Percentiles rank a stretch among this genome's conserved stretches.
Conservation (phyloP, 37 sponge, comb jelly and placozoan genomes). For the Tethya wilhelma region DNA sequence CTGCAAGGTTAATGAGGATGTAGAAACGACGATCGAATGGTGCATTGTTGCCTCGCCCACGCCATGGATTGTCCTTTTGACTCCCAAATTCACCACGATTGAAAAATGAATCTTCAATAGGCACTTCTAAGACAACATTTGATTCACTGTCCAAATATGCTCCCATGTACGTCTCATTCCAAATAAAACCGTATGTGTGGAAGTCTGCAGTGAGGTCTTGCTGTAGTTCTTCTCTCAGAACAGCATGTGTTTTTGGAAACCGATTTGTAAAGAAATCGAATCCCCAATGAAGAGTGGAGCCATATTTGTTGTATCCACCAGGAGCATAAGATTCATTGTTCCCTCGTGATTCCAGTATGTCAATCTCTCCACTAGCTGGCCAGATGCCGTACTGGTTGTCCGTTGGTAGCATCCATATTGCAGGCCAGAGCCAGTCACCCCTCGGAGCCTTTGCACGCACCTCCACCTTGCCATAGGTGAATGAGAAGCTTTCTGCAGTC, state of each 20-base stretch:
- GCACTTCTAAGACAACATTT: slow-evolving; percentile 48
- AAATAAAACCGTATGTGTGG: slow-evolving; percentile 67
- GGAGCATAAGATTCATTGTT: slow-evolving; percentile 63
- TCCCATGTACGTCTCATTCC: slow-evolving; percentile 83
- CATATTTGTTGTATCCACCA: slow-evolving; percentile 65
- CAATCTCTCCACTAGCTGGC: slow-evolving; percentile 85
- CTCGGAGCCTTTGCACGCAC: slow-evolving; percentile 67
- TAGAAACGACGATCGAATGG: slow-evolving; percentile 75
- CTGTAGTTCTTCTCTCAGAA: neutral
- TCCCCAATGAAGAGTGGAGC: slow-evolving; percentile 81
- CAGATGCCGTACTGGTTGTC: slow-evolving; percentile 76
- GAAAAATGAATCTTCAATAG: slow-evolving; percentile 72
- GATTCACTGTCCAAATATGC: slow-evolving; percentile 66
- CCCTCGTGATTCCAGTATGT: slow-evolving; percentile 82
- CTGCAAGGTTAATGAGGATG: slow-evolving; percentile 72
- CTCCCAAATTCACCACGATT: slow-evolving; percentile 40
- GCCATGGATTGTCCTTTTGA: slow-evolving; percentile 71
- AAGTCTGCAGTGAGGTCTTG: slow-evolving; percentile 63
- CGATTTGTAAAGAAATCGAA: slow-evolving; percentile 12
- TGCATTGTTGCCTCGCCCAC: slow-evolving; percentile 47
- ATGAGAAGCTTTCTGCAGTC: slow-evolving; percentile 68
- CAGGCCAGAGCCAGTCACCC: slow-evolving; percentile 88
- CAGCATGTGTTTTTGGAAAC: slow-evolving; percentile 24
- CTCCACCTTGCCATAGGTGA: slow-evolving; percentile 74
- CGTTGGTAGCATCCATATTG: slow-evolving; percentile 75